A percentile compares a stretch with the other conserved stretches of the same genome.
Evolutionary conservation across 64 coral and sea anemone genomes (phyloP).

Genomic region (Astreopora myriophthalma): DNA sequence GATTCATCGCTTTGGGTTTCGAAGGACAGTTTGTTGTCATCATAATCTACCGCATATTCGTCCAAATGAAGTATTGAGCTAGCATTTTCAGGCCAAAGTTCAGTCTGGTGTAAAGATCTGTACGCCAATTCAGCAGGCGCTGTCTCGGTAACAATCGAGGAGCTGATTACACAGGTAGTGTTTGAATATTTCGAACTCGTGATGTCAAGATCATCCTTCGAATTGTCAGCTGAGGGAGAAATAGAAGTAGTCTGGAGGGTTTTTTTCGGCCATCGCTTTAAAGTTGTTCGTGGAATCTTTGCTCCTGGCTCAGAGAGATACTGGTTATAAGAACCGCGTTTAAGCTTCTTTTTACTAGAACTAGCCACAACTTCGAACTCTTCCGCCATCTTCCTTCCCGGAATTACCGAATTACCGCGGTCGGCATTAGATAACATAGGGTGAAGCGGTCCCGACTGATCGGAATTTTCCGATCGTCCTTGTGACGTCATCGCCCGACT

Average conservation of each 20-base stretch:
- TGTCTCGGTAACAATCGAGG: background rate
- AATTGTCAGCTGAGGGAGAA: background rate
- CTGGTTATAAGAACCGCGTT: constrained; percentile 60
- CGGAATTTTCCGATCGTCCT: too few species aligned
- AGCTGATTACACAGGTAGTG: background rate
- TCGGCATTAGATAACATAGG: too few species aligned
- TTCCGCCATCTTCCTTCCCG: constrained; percentile 11
- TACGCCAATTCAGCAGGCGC: background rate
- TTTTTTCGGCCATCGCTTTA: constrained; percentile 39
- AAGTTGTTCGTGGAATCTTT: constrained; percentile 46
- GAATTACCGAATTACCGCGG: background rate
- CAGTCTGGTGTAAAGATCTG: background rate
- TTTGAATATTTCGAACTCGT: background rate
- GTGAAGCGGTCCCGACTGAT: too few species aligned
- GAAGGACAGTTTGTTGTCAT: background rate
- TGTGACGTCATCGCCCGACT: too few species aligned
- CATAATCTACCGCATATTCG: background rate
- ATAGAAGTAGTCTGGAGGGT: background rate
- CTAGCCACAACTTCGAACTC: background rate
- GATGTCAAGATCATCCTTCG: background rate
- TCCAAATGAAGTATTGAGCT: background rate
- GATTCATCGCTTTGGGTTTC: background rate
- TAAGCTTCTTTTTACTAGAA: constrained; percentile 34
- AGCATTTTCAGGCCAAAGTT: too few species aligned
- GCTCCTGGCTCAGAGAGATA: constrained; percentile 56